Conservation (phyloP, 2,113 vertebrate genomes). For the Condylura cristata region DNA sequence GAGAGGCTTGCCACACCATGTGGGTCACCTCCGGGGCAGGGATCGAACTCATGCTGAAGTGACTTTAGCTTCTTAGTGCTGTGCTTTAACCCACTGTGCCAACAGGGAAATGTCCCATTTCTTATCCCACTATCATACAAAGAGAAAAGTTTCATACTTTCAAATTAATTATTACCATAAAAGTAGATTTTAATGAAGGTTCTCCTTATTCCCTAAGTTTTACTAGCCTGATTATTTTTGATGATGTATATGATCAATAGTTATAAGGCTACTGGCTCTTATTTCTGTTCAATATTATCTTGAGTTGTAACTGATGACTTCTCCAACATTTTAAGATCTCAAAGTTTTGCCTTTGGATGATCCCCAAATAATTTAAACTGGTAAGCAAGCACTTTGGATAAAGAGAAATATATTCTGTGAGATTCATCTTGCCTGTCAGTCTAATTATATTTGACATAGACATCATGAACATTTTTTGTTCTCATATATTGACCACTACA, state of each 20-base stretch:
- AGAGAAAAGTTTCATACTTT: not conserved
- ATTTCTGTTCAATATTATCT: not conserved
- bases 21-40: too few relatives aligned
- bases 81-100: too few relatives aligned
- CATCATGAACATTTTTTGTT: slow-evolving; percentile 14
- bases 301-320: slow-evolving; percentile 26
- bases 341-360: slow-evolving; percentile 30
- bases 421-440: slow-evolving; percentile 20
- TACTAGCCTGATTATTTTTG: not conserved
- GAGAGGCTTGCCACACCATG: too few relatives aligned
- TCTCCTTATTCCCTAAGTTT: not conserved
- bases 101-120: too few relatives aligned
- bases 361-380: slow-evolving; percentile 33
- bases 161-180: slow-evolving; percentile 36
- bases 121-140: not conserved
- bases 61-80: too few relatives aligned
- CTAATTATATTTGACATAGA: slow-evolving; percentile 2
- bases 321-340: not conserved
- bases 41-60: too few relatives aligned
- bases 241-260: not conserved
- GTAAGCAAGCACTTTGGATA: slow-evolving; percentile 22
- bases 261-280: not conserved
- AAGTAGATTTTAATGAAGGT: not conserved
- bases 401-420: slow-evolving; percentile 40
- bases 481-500: not conserved